Evolutionary conservation across 2,113 vertebrate genomes (phyloP).

Genomic region (Emydura subglobosa): DNA sequence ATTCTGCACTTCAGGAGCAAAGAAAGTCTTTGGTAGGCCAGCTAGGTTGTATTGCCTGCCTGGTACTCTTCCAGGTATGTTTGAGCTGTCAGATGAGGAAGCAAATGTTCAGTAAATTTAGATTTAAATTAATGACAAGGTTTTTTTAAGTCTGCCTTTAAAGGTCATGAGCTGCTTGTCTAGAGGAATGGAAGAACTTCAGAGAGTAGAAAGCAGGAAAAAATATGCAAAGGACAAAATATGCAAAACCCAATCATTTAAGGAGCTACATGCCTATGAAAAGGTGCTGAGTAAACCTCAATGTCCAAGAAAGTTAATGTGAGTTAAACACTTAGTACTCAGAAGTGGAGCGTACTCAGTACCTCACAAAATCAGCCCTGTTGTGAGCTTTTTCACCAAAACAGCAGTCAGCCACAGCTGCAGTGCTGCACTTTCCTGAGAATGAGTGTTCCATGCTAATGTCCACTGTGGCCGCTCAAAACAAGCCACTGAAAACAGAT

Average conservation of each 20-base stretch:
- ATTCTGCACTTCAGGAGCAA: background rate
- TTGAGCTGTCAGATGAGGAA: conserved; percentile 37
- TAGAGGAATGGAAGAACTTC: background rate
- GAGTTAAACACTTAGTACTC: accelerated
- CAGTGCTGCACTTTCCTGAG: background rate
- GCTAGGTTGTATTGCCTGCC: conserved; percentile 50
- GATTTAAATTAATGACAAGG: background rate
- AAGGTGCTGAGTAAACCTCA: background rate
- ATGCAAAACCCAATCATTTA: background rate
- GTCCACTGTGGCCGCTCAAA: background rate
- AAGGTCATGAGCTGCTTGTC: background rate
- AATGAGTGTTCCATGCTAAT: background rate
- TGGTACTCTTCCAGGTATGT: conserved; percentile 21
- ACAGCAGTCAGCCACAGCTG: background rate
- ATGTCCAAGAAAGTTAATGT: background rate
- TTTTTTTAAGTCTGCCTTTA: background rate
- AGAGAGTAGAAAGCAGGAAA: background rate
- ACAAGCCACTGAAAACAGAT: background rate
- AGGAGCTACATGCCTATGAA: background rate
- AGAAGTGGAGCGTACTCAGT: background rate
- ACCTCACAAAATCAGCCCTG: background rate
- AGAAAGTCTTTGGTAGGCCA: conserved; percentile 29
- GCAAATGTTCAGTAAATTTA: conserved; percentile 25
- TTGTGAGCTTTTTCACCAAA: background rate
- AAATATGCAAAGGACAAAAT: background rate